Conservation (phyloP, 2,888 invertebrate species). For the Sphaeridia pumilis region DNA sequence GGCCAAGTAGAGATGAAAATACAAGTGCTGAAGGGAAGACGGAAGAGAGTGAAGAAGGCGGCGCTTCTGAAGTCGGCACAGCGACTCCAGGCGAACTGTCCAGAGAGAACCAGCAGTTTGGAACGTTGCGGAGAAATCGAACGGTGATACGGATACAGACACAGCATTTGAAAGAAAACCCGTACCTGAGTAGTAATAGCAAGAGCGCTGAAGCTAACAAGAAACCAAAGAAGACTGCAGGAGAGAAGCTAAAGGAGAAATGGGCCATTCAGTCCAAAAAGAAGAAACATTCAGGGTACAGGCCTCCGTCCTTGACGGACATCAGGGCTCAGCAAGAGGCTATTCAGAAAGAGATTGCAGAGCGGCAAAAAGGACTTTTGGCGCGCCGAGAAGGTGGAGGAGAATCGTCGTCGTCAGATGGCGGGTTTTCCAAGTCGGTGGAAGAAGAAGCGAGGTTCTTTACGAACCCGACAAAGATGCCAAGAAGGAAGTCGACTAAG, state of each 20-base stretch:
- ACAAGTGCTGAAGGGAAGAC: not conserved
- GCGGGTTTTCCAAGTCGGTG: constrained; percentile 3
- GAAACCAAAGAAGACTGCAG: constrained; percentile 53
- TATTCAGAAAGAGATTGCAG: constrained; percentile 25
- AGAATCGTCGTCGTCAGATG: no score
- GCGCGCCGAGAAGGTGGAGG: not conserved
- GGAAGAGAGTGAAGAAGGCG: no score
- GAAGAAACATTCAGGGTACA: constrained; percentile 16
- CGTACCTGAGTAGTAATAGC: constrained; percentile 17
- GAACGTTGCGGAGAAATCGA: constrained; percentile 58
- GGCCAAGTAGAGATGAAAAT: constrained; percentile 17
- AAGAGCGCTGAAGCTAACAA: constrained; percentile 22
- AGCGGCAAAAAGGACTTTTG: constrained; percentile 9
- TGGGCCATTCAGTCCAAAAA: constrained; percentile 46
- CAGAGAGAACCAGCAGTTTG: constrained; percentile 41
- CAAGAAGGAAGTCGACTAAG: constrained; percentile 9
- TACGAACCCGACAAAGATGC: constrained; percentile 7
- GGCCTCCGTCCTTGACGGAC: constrained; percentile 31
- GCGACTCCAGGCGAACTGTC: constrained; percentile 25
- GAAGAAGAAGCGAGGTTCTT: constrained; percentile 10
- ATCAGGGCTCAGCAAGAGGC: constrained; percentile 25
- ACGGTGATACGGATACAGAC: constrained; percentile 64
- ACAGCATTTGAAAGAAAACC: constrained; percentile 33
- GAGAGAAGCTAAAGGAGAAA: constrained; percentile 63
- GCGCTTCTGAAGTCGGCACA: not conserved